Evolutionary conservation across 2,113 vertebrate species (phyloP).

Genomic region (Brachyistius frenatus): DNA sequence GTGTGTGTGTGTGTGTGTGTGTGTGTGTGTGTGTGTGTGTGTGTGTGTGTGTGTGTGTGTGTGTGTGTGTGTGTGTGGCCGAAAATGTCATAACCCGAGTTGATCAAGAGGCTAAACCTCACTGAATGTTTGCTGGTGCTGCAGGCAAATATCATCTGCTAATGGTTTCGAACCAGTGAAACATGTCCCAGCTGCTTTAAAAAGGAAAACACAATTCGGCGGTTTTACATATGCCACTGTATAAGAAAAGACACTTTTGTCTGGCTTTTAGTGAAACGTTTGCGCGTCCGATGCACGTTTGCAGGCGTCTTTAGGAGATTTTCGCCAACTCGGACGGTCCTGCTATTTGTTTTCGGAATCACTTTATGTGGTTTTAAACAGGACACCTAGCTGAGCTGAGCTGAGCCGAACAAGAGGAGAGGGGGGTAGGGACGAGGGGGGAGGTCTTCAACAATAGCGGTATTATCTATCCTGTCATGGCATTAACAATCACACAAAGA

Average conservation of each 20-base stretch:
- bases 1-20: too few relatives aligned
- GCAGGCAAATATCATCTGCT: slow-evolving; percentile 29
- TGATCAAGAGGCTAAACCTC: slow-evolving; percentile 38
- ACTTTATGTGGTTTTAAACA: slow-evolving; percentile 62
- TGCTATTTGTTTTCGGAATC: slow-evolving; percentile 11
- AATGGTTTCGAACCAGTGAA: slow-evolving; percentile 28
- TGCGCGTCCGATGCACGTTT: background rate
- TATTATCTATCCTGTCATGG: slow-evolving; percentile 80
- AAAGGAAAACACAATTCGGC: background rate
- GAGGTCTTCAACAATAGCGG: slow-evolving; percentile 73
- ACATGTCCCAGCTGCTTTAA: slow-evolving; percentile 1
- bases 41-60: too few relatives aligned
- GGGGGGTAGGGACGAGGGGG: slow-evolving; percentile 3
- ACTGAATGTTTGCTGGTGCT: slow-evolving; percentile 44
- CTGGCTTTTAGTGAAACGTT: slow-evolving; percentile 15
- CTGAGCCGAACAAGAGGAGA: slow-evolving; percentile 39
- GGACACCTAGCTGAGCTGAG: slow-evolving; percentile 44
- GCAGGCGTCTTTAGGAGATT: background rate
- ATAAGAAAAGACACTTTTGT: slow-evolving; percentile 36
- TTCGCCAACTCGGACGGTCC: background rate
- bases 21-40: too few relatives aligned
- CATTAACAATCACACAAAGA: slow-evolving; percentile 78
- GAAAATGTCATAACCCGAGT: slow-evolving; percentile 23
- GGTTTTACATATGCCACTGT: slow-evolving; percentile 14
- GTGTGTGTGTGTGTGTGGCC: background rate